Percentiles rank a stretch among this genome's conserved stretches.
Conservation (phyloP, 1,140 invertebrate species). For the Grapholita molesta region DNA sequence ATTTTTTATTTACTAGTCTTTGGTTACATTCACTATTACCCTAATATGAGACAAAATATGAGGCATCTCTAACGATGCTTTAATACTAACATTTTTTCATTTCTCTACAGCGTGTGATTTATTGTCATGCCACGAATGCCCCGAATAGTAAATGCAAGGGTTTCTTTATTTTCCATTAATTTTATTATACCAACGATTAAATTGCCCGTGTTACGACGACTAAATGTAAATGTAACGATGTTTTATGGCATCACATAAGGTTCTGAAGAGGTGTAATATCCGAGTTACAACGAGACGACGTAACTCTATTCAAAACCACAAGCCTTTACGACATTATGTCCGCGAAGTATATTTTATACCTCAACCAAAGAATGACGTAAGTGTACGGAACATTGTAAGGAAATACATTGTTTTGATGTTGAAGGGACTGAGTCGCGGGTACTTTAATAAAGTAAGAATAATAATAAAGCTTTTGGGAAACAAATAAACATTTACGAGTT, state of each 20-base stretch:
- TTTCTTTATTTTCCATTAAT: conserved; percentile 17
- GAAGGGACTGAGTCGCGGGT: not conserved
- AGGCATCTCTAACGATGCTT: not conserved
- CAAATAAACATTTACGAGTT: conserved; percentile 11
- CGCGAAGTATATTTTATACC: not conserved
- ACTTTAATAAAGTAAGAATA: conserved; percentile 13
- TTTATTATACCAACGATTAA: conserved; percentile 14
- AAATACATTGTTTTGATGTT: not conserved
- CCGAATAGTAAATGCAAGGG: not conserved
- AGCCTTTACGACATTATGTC: not conserved
- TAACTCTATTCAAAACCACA: not conserved
- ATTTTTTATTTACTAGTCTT: too few relatives aligned
- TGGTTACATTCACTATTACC: not conserved
- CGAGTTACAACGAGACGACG: not conserved
- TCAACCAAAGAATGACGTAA: not conserved
- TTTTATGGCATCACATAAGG: not conserved
- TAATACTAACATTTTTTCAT: not conserved
- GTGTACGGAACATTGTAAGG: not conserved
- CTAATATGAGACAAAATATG: not conserved
- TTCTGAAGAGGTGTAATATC: conserved; percentile 1
- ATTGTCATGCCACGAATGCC: not conserved
- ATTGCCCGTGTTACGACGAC: conserved; percentile 14
- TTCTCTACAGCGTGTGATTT: not conserved
- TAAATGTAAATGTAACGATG: conserved; percentile 16
- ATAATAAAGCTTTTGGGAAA: not conserved